Conservation (phyloP, 2,797 vertebrate genomes). For the Coranthus polyacanthus region DNA sequence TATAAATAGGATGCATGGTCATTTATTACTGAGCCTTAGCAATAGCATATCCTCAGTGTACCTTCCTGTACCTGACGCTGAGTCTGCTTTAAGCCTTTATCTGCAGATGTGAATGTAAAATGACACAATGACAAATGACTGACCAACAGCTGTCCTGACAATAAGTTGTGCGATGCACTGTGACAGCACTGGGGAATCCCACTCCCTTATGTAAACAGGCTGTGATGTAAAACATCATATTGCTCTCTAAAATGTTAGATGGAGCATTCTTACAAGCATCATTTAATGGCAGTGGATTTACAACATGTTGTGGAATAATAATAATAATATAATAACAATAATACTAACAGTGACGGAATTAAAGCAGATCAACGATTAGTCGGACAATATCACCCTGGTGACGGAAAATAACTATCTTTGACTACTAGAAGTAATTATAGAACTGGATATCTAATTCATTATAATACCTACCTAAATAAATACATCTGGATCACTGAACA, state of each 20-base stretch:
- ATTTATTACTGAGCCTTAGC: slow-evolving; percentile 73
- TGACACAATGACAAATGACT: slow-evolving; percentile 9
- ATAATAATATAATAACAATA: no score
- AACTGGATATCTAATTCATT: no score
- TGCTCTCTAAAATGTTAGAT: slow-evolving; percentile 25
- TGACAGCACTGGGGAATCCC: slow-evolving; percentile 48
- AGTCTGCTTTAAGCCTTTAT: slow-evolving; percentile 17
- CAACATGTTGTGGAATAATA: neutral
- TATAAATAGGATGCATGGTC: slow-evolving; percentile 84
- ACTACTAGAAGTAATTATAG: no score
- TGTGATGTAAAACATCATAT: slow-evolving; percentile 31
- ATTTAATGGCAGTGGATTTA: neutral
- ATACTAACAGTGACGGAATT: no score
- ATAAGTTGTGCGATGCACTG: neutral
- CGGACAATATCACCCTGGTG: no score
- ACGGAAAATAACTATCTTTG: no score
- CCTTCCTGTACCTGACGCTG: slow-evolving; percentile 38
- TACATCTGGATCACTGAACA: no score
- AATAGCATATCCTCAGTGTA: slow-evolving; percentile 56
- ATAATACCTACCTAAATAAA: no score
- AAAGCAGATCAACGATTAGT: no score
- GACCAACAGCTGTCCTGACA: slow-evolving; percentile 16
- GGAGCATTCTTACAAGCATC: slow-evolving; percentile 9
- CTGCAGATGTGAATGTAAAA: neutral
- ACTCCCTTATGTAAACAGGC: slow-evolving; percentile 51